Base-by-base conservation (phyloP, 2,888 invertebrate genomes). In the Leptothorax acervorum region DNA sequence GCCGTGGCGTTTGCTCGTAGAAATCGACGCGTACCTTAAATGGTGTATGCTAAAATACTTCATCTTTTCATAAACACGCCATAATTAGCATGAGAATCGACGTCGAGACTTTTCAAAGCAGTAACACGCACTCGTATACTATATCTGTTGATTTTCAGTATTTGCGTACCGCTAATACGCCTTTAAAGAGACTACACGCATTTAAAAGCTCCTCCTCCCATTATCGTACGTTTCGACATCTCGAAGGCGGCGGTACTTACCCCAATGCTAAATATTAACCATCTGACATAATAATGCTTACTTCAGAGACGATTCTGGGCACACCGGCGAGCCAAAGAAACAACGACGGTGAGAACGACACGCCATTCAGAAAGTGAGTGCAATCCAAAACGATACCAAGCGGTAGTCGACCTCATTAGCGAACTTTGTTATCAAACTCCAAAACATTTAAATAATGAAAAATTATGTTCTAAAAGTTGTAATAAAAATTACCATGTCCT, bases 341-440 rank as follows among this genome's bases (percentile, higher is more conserved):
- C 18, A 70, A 31, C 15, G 12, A 9, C 12, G 1, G 15, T 23
- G 35, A 51, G 35, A 83, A 89, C 2, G 94, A 95, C 42, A 96
- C 96, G 0, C 96, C 96, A 0, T 96, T 96, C 83, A 95, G 96
- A 91, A 95, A 96, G 96, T 96, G 92, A 95, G 95, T 93, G 5
- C 2, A 51, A 51, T 9, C 9, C 23, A 55, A 23, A 5, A 51
- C 18, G 3, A 18, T 51, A 12, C 51, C 3, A 51, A 51, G 23
- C 48, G 3, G 2, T 39, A 28, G 2, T 53, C 23, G 18, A 53
- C 6, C 1, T 48, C 8, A 60, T 57, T 45, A 42, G 8, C 57
- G 9, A 45, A 45, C 1, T 53, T 73, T 18, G 15, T 48, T 31
- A 60, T 23, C 12, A 23, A 71, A 71, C 15, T 39, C 12, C 3